Evolutionary conservation across 2,797 vertebrate species (phyloP).

Genomic region (Coendou prehensilis): DNA sequence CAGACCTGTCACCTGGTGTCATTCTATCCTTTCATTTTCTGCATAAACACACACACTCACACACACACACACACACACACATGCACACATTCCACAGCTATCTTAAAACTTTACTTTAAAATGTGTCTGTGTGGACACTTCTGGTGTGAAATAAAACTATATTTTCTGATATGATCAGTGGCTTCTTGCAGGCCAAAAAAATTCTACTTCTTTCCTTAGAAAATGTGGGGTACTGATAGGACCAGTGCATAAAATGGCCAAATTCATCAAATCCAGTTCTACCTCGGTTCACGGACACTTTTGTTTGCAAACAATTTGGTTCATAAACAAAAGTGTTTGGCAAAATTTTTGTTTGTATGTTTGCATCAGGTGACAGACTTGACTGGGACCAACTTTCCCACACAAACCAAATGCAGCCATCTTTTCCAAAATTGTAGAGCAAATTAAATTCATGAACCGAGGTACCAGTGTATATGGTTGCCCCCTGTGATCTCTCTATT

Average conservation of each 20-base stretch:
- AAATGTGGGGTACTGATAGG: not conserved
- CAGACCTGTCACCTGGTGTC: not conserved
- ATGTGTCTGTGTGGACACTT: not conserved
- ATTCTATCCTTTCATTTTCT: not conserved
- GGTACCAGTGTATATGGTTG: not conserved
- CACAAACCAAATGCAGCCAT: not conserved
- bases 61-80: too few relatives aligned
- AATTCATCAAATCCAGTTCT: not conserved
- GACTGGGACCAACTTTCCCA: not conserved
- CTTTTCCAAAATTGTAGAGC: not conserved
- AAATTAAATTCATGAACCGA: not conserved
- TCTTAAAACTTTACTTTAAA: not conserved
- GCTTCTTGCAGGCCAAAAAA: not conserved
- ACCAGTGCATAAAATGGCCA: not conserved
- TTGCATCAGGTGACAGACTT: not conserved
- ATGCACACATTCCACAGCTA: not conserved
- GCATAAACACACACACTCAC: not conserved
- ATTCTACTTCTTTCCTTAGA: not conserved
- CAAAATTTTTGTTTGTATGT: not conserved
- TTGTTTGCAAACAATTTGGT: not conserved
- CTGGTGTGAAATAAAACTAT: not conserved
- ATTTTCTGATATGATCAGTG: not conserved
- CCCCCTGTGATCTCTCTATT: not conserved
- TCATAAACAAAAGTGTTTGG: not conserved
- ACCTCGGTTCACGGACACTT: not conserved